phyloP scores from a whole-genome alignment of 2,797 vertebrate genomes.

The Helarctos malayanus region DNA sequence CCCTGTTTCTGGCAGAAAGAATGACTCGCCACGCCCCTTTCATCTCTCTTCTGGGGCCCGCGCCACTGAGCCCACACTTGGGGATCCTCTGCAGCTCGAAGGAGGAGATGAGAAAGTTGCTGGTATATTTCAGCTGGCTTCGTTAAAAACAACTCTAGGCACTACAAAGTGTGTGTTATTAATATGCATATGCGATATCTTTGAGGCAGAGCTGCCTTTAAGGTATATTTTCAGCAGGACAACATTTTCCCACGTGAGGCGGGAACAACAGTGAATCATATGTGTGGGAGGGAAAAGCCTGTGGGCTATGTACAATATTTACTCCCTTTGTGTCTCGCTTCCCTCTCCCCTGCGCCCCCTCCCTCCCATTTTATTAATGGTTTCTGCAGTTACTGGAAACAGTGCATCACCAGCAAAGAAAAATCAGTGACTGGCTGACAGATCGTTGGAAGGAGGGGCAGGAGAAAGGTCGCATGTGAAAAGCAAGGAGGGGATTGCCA shows the following conservation, averaged over 20 bases:
- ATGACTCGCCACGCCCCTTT: constrained; percentile 71
- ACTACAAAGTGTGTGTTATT: constrained; percentile 91
- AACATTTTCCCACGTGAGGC: constrained; percentile 91
- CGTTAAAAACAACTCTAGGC: constrained; percentile 92
- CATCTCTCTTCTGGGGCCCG: constrained; percentile 78
- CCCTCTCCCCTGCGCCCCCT: constrained; percentile 84
- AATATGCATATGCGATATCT: constrained; percentile 92
- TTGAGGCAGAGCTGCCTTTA: constrained; percentile 91
- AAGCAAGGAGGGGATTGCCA: constrained; percentile 3
- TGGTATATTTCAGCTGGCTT: constrained; percentile 90
- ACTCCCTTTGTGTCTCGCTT: constrained; percentile 88
- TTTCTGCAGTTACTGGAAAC: constrained; percentile 90
- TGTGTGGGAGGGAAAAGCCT: constrained; percentile 91
- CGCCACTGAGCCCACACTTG: constrained; percentile 84
- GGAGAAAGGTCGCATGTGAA: constrained; percentile 63
- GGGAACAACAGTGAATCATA: constrained; percentile 91
- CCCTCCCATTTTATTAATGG: constrained; percentile 90
- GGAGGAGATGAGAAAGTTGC: constrained; percentile 88
- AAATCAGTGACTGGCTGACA: constrained; percentile 82
- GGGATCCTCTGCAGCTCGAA: constrained; percentile 87
- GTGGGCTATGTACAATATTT: constrained; percentile 90
- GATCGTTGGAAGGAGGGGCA: constrained; percentile 65
- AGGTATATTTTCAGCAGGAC: constrained; percentile 92
- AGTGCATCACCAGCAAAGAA: constrained; percentile 86
- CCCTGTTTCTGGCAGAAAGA: constrained; percentile 42